Conservation (phyloP, 2,797 vertebrate species). For the Hemibagrus guttatus region DNA sequence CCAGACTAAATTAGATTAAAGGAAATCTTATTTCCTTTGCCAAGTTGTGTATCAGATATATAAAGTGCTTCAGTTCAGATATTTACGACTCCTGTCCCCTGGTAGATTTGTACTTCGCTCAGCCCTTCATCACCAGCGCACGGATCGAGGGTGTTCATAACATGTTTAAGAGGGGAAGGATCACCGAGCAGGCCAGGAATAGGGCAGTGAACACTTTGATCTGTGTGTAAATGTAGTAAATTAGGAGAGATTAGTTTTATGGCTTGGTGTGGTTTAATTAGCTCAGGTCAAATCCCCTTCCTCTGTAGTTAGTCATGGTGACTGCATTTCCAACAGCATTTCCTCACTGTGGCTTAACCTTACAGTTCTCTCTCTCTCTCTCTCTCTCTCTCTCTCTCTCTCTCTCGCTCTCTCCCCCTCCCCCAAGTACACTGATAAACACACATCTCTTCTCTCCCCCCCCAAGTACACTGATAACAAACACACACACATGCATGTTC, state of each 20-base stretch:
- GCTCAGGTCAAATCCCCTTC: not conserved
- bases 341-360: not conserved
- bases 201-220: not conserved
- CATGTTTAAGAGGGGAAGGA: not conserved
- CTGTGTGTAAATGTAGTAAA: not conserved
- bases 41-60: not conserved
- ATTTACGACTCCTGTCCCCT: not conserved
- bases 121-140: not conserved
- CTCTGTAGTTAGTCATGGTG: conserved; percentile 2
- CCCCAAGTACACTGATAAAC: not conserved
- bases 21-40: not conserved
- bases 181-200: not conserved
- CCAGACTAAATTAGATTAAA: no score
- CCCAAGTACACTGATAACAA: not conserved
- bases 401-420: no score
- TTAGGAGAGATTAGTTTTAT: conserved; percentile 12
- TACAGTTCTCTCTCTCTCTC: not conserved
- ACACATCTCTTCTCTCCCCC: not conserved
- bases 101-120: not conserved
- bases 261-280: conserved; percentile 6
- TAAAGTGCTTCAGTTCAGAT: not conserved
- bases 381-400: no score
- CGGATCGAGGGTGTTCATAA: not conserved
- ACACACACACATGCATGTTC: not conserved
- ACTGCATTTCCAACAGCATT: conserved; percentile 15